Evolutionary conservation across 1,140 invertebrate species (phyloP).

Genomic region (Rhizoglyphus robini): DNA sequence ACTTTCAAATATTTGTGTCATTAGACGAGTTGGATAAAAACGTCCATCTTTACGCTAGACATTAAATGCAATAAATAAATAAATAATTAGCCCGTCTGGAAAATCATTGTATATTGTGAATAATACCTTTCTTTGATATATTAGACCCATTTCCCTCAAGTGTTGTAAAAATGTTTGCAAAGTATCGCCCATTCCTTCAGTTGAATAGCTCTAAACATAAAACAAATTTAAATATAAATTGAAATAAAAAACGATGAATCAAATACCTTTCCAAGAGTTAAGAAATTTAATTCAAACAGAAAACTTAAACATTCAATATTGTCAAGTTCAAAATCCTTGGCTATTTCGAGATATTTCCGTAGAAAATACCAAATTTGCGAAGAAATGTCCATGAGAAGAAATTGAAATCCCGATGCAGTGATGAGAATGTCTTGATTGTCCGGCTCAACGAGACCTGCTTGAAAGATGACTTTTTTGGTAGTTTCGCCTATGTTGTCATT

Average conservation of each 20-base stretch:
- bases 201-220: conserved; percentile 68
- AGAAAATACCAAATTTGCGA: conserved; percentile 93
- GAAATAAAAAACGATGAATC: not conserved
- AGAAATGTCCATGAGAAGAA: conserved; percentile 76
- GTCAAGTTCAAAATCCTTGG: conserved; percentile 60
- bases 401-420: conserved; percentile 85
- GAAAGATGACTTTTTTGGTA: conserved; percentile 74
- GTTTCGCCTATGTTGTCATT: conserved; percentile 76
- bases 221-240: conserved; percentile 23
- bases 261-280: conserved; percentile 72
- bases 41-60: conserved; percentile 64
- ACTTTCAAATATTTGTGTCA: conserved; percentile 65
- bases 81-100: not conserved
- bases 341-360: conserved; percentile 82
- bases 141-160: conserved; percentile 86
- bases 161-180: conserved; percentile 84
- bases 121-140: conserved; percentile 79
- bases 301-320: conserved; percentile 83
- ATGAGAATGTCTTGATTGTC: conserved; percentile 63
- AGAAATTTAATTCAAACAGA: conserved; percentile 89
- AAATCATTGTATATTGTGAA: not conserved
- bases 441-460: conserved; percentile 71
- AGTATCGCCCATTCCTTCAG: conserved; percentile 76
- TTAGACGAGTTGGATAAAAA: conserved; percentile 87
- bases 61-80: conserved; percentile 14